Percentiles rank a stretch among this genome's conserved stretches.
phyloP scores from a whole-genome alignment of 2,888 invertebrate genomes.

The Hydrotaea diabolus region DNA sequence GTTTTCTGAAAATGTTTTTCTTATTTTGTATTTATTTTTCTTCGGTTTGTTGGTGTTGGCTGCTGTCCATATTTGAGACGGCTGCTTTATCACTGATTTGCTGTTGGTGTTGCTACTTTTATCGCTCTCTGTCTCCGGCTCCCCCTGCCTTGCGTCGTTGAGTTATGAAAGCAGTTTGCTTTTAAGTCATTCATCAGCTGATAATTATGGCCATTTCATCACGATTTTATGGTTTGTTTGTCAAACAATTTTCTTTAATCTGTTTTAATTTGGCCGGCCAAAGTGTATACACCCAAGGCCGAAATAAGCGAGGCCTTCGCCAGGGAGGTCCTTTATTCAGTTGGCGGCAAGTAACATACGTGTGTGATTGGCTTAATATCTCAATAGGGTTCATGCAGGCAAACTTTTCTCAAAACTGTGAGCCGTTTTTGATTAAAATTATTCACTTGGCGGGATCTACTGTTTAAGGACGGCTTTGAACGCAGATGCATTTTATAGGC shows the following conservation, averaged over 20 bases:
- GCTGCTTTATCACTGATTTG: neutral
- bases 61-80: constrained; percentile 17
- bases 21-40: neutral
- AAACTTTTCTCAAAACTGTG: too few species aligned
- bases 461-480: too few species aligned
- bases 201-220: constrained; percentile 55
- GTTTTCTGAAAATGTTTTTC: constrained; percentile 22
- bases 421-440: too few species aligned
- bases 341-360: too few species aligned
- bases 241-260: constrained; percentile 32
- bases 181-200: constrained; percentile 42
- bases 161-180: constrained; percentile 29
- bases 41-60: neutral
- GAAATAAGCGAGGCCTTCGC: too few species aligned
- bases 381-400: too few species aligned
- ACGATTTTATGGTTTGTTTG: constrained; percentile 50
- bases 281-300: too few species aligned
- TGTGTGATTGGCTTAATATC: too few species aligned
- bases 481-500: too few species aligned
- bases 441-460: too few species aligned
- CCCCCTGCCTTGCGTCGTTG: neutral
- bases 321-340: too few species aligned
- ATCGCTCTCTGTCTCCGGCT: neutral
- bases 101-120: neutral
- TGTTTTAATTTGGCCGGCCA: constrained; percentile 18